These are phyloP conservation scores for Ophion slaviceki DNA, from an alignment of 2,888 invertebrate genomes.

Conservation along the genomic window DNA sequence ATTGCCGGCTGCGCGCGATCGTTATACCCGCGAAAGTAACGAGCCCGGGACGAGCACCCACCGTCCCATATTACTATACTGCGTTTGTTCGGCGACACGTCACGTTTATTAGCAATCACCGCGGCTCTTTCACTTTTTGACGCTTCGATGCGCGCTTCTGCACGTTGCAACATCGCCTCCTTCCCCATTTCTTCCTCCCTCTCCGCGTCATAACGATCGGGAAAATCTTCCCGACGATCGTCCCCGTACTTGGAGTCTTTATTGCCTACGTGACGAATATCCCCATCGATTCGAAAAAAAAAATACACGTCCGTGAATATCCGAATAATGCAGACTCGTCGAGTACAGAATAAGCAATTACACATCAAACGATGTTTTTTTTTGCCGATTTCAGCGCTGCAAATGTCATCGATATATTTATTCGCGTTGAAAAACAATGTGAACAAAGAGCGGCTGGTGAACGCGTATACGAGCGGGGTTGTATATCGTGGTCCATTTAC, in stretches of 20 bases:
- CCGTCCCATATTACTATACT: slow-evolving; percentile 41
- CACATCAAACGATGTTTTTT: not conserved
- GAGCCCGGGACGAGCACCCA: slow-evolving; percentile 33
- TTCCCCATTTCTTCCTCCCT: not conserved
- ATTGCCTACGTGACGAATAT: not conserved
- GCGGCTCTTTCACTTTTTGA: slow-evolving; percentile 67
- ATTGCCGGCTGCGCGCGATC: slow-evolving; percentile 66
- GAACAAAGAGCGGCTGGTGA: not conserved
- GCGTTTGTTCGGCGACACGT: slow-evolving; percentile 61
- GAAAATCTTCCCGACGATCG: not conserved
- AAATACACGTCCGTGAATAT: no score
- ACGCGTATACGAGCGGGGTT: slow-evolving; percentile 23
- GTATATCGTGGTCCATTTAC: slow-evolving; percentile 57
- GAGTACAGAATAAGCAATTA: not conserved
- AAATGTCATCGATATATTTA: not conserved
- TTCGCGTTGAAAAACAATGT: not conserved
- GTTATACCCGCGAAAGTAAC: slow-evolving; percentile 57
- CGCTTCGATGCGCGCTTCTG: slow-evolving; percentile 66
- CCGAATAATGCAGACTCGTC: not conserved
- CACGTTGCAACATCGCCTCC: slow-evolving; percentile 61
- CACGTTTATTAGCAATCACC: slow-evolving; percentile 72
- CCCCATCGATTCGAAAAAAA: not conserved
- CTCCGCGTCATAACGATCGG: not conserved
- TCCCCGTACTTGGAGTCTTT: not conserved
- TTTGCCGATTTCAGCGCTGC: not conserved